These are phyloP conservation scores for Agapostemon virescens DNA, from an alignment of 2,888 invertebrate genomes.

Conservation along the genomic window DNA sequence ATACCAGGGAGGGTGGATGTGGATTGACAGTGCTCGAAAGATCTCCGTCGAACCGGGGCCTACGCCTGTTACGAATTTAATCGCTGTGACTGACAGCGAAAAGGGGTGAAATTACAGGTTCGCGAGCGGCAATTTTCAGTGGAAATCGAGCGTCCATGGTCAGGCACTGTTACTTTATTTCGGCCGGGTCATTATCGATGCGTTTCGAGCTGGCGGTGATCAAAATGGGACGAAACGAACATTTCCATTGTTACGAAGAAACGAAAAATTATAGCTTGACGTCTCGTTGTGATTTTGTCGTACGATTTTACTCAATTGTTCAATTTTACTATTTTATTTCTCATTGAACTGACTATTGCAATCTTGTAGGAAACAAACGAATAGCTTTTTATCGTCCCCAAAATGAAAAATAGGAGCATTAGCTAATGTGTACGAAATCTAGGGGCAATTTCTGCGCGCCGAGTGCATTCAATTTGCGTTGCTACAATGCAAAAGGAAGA, in stretches of 20 bases:
- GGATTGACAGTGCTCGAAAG: background rate
- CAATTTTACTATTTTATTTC: background rate
- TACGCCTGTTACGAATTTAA: background rate
- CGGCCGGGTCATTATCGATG: background rate
- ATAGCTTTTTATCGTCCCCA: background rate
- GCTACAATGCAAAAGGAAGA: no score
- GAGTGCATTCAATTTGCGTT: no score
- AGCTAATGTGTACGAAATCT: background rate
- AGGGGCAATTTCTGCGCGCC: no score
- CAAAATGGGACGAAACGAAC: background rate
- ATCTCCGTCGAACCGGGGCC: background rate
- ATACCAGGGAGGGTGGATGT: background rate
- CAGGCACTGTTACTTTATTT: background rate
- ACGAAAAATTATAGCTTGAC: background rate
- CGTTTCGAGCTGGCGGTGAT: background rate
- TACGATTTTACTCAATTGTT: background rate
- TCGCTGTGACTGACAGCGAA: conserved; percentile 2
- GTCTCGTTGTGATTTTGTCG: background rate
- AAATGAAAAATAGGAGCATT: background rate
- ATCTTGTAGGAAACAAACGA: no score
- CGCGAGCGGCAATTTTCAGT: background rate
- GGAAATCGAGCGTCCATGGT: background rate
- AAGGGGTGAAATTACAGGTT: background rate
- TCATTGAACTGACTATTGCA: no score
- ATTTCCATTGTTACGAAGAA: background rate